Percentiles rank a stretch among this genome's conserved stretches.
Conservation (phyloP, 2,113 vertebrate species). For the Neopipo cinnamomea region DNA sequence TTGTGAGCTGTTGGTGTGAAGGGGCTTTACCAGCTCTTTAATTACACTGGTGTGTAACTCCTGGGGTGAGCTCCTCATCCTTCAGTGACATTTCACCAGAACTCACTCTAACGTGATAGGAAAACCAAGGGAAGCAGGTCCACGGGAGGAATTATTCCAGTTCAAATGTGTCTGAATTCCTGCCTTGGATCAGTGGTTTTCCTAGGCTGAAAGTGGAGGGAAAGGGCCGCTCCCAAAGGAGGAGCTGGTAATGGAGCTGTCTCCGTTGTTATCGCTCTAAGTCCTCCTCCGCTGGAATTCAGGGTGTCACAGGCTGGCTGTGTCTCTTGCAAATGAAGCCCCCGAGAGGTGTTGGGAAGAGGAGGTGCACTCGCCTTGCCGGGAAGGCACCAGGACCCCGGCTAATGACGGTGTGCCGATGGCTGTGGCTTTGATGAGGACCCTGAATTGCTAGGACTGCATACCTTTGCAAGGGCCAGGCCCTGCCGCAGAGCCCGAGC, state of each 20-base stretch:
- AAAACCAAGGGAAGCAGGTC: not conserved
- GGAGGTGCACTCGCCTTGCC: not conserved
- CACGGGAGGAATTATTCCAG: not conserved
- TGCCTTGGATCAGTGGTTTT: not conserved
- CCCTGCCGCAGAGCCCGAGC: not conserved
- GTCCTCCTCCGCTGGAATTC: constrained; percentile 15
- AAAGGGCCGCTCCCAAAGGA: constrained; percentile 20
- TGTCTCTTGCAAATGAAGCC: constrained; percentile 13
- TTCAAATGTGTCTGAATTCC: not conserved
- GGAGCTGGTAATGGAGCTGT: constrained; percentile 7
- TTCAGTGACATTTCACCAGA: fast-evolving
- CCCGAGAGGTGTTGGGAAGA: not conserved
- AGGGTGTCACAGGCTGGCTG: not conserved
- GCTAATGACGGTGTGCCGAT: not conserved
- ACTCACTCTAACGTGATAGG: fast-evolving
- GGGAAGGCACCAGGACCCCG: not conserved
- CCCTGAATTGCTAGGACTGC: not conserved
- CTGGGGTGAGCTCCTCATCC: not conserved
- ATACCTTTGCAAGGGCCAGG: not conserved
- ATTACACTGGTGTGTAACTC: not conserved
- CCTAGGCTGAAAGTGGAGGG: not conserved
- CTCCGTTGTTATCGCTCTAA: not conserved
- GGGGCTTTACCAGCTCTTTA: not conserved
- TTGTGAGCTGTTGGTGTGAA: not conserved
- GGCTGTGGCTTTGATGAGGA: not conserved